Base-by-base conservation (phyloP, 2,888 invertebrate genomes). In the Rutpela maculata region DNA sequence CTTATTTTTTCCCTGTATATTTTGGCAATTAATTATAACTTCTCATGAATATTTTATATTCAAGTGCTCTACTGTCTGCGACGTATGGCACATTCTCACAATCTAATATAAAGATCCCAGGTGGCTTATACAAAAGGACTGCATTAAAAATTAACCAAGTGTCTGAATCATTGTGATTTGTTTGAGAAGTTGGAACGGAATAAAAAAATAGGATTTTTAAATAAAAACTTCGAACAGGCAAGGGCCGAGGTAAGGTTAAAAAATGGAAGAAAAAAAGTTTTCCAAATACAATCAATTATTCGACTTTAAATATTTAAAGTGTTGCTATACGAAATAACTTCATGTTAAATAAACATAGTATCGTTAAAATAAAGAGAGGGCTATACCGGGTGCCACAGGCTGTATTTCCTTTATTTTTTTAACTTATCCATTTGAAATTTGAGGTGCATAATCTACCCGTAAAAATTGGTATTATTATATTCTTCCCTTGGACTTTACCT, bases 81-180 rank as follows among this genome's bases (percentile, higher is more conserved):
- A 10, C 59, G 11, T 22, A 59, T 59, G 22, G 59, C 19, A 59
- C 59, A 59, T 59, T 59, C 59, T 22, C 18, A 18, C 59, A 22
- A 59, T 17, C 63, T 38, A 38, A 63, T 38, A 38, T 31, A 38
- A 38, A 38, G 35, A 38, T 63, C 31, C 26, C 63, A 63, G 63
- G 63, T 63, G 63, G 11, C 31, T 35, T 38, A 63, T 17, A 63
- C 35, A 63, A 63, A 38, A 63, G 35, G 63, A 63, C 63, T 31
- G 18, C 63, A 63, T 63, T 63, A 63, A 63, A 63, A 38, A 63
- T 63, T 63, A 63, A 63, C 10, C 17, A 11, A 63, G 11, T 11
- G 12, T 38, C 35, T 31, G 11, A 38, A 18, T 63, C 35, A 31
- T 63, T n/a, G 35, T 63, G 63, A 63, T 63, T 63, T 63, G 35